These are phyloP conservation scores for Nasonovia ribisnigri DNA, from an alignment of 2,888 invertebrate genomes.

Conservation along the genomic window DNA sequence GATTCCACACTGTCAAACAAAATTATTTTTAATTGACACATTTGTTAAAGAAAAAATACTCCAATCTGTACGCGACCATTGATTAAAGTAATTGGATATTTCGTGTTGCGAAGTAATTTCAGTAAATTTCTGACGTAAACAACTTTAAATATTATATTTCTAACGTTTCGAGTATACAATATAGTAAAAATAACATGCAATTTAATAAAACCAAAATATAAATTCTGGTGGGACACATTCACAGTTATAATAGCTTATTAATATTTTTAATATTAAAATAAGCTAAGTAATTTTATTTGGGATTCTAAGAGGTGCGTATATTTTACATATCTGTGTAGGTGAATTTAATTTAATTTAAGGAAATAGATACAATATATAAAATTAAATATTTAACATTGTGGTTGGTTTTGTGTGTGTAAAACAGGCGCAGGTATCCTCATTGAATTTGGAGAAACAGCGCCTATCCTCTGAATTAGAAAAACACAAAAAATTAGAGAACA, in stretches of 20 bases:
- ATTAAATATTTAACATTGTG: not conserved
- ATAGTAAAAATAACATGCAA: not conserved
- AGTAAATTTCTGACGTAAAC: not conserved
- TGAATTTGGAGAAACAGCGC: conserved; percentile 48
- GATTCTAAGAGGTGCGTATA: not conserved
- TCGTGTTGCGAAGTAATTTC: not conserved
- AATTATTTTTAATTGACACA: conserved; percentile 41
- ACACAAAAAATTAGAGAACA: conserved; percentile 11
- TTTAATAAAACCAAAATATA: not conserved
- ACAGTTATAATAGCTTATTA: not conserved
- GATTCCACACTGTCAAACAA: conserved; percentile 27
- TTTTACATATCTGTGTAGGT: not conserved
- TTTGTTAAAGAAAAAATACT: not conserved
- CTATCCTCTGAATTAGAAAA: conserved; percentile 34
- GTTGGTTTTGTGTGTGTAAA: not conserved
- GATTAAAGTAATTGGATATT: conserved; percentile 22
- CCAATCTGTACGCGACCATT: not conserved
- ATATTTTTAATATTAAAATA: no score
- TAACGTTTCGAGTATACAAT: not conserved
- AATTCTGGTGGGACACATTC: not conserved
- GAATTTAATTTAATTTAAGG: not conserved
- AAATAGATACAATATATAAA: not conserved
- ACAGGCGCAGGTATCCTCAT: conserved; percentile 38
- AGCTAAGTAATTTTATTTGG: not conserved
- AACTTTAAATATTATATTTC: conserved; percentile 1